Conservation (phyloP, 1,140 invertebrate species). For the Anoplolepis gracilipes region DNA sequence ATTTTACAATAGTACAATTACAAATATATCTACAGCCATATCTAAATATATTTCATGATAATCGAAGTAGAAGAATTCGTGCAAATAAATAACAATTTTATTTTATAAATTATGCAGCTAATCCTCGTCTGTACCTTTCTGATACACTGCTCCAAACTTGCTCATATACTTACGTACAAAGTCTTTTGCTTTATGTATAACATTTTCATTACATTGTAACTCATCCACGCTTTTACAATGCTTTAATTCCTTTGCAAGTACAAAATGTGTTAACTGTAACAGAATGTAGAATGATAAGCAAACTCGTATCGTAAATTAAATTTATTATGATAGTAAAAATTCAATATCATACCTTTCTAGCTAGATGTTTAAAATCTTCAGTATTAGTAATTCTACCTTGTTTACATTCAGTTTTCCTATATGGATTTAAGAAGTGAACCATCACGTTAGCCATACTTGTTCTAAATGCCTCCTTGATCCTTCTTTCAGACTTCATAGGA, state of each 20-base stretch:
- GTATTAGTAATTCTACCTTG: conserved; percentile 94
- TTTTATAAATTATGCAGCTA: conserved; percentile 75
- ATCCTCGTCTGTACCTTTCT: conserved; percentile 88
- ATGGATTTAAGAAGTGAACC: conserved; percentile 96
- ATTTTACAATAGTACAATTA: conserved; percentile 79
- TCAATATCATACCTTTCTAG: conserved; percentile 92
- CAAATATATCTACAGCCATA: conserved; percentile 78
- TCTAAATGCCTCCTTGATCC: conserved; percentile 95
- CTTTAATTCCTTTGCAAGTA: conserved; percentile 98
- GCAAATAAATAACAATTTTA: conserved; percentile 78
- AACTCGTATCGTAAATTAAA: neutral
- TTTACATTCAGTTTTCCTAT: conserved; percentile 93
- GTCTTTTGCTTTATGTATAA: conserved; percentile 96
- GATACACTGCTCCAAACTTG: conserved; percentile 93
- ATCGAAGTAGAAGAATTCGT: conserved; percentile 66
- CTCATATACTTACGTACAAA: conserved; percentile 98
- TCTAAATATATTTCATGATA: conserved; percentile 69
- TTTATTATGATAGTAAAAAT: neutral
- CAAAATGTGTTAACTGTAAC: conserved; percentile 96
- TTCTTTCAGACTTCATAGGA: conserved; percentile 84
- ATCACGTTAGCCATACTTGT: conserved; percentile 95
- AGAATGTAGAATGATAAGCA: conserved; percentile 38
- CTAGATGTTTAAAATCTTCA: conserved; percentile 98
- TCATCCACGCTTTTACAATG: conserved; percentile 96
- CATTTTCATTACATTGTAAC: conserved; percentile 95